Percentiles rank a stretch among this genome's conserved stretches.
These are phyloP conservation scores for Bubo bubo DNA, from an alignment of 2,113 vertebrate genomes.

Conservation along the genomic window DNA sequence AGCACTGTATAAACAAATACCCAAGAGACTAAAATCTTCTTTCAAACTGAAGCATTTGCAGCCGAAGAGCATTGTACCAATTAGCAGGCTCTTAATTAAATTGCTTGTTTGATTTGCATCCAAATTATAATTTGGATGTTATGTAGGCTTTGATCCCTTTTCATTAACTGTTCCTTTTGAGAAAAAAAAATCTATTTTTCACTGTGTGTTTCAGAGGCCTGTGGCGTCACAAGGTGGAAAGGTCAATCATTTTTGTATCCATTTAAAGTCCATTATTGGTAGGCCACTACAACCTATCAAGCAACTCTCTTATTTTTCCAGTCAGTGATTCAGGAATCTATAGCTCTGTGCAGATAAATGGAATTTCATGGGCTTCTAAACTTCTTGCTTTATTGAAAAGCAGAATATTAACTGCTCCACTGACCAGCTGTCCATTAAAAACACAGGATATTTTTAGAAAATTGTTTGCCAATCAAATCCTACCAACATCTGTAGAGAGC, in stretches of 20 bases:
- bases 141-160: slow-evolving; percentile 54
- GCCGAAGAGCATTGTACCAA: slow-evolving; percentile 25
- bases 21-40: slow-evolving; percentile 40
- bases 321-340: slow-evolving; percentile 55
- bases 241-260: slow-evolving; percentile 39
- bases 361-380: slow-evolving; percentile 63
- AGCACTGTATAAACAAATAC: slow-evolving; percentile 25
- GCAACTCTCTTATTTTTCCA: slow-evolving; percentile 55
- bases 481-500: slow-evolving; percentile 26
- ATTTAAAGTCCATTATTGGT: slow-evolving; percentile 33
- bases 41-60: slow-evolving; percentile 37
- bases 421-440: slow-evolving; percentile 61
- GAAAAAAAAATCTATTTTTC: not conserved
- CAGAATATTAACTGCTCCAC: slow-evolving; percentile 68
- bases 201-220: not conserved
- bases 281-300: slow-evolving; percentile 25
- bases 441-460: slow-evolving; percentile 55
- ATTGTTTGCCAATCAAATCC: slow-evolving; percentile 60
- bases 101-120: slow-evolving; percentile 69
- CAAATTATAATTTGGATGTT: slow-evolving; percentile 54
- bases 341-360: slow-evolving; percentile 58
- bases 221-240: slow-evolving; percentile 26
- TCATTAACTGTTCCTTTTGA: slow-evolving; percentile 6
- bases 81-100: slow-evolving; percentile 70
- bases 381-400: slow-evolving; percentile 71